Percentiles rank a stretch among this genome's conserved stretches.
phyloP scores from a whole-genome alignment of 1,140 invertebrate species.

The Melitaea cinxia region DNA sequence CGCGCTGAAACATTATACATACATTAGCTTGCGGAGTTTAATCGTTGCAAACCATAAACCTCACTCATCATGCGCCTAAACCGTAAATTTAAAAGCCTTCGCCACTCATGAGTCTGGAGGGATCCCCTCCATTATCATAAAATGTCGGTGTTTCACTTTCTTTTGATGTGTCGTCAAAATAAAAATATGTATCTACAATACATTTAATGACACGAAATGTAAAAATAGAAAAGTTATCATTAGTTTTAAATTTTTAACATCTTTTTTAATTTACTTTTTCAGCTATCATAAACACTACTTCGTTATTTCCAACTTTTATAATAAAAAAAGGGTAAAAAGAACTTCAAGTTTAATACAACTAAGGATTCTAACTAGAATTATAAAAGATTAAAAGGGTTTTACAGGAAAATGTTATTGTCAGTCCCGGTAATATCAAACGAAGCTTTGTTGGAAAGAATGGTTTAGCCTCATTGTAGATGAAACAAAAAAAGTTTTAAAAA shows the following conservation, averaged over 20 bases:
- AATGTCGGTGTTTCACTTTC: constrained; percentile 74
- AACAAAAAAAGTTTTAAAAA: too few species aligned
- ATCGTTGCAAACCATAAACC: constrained; percentile 70
- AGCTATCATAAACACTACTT: not conserved
- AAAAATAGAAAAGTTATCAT: constrained; percentile 1
- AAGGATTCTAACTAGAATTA: too few species aligned
- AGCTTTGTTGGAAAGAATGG: too few species aligned
- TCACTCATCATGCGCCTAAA: constrained; percentile 62
- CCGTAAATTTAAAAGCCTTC: constrained; percentile 77
- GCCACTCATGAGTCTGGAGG: constrained; percentile 58
- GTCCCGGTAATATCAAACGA: too few species aligned
- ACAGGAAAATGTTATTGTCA: too few species aligned
- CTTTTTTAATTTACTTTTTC: not conserved
- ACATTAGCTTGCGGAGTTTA: constrained; percentile 55
- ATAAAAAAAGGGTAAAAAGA: too few species aligned
- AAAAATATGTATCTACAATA: constrained; percentile 50
- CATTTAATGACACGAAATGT: constrained; percentile 25
- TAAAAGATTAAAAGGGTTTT: too few species aligned
- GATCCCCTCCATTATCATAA: constrained; percentile 74
- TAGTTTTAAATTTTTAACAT: not conserved
- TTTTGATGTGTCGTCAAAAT: constrained; percentile 76
- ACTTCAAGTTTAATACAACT: too few species aligned
- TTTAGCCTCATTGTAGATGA: too few species aligned
- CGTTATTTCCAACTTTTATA: too few species aligned
- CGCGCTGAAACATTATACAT: constrained; percentile 30